Evolutionary conservation across 1,140 invertebrate species (phyloP).

Genomic region (fruit fly (Drosophila melanogaster)): Release_6_plus_ISO1_MT NT_037436.4:5479501-5480000

Average conservation of each 20-base stretch:
- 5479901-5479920: too few relatives aligned
- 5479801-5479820: background rate
- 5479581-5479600: slow-evolving; percentile 23
- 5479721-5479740: slow-evolving; percentile 18
- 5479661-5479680: slow-evolving; percentile 31
- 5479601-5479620: slow-evolving; percentile 20
- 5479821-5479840: background rate
- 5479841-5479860: slow-evolving; percentile 24
- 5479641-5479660: slow-evolving; percentile 6
- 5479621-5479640: background rate
- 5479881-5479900: too few relatives aligned
- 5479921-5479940: background rate
- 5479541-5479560: background rate
- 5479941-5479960: too few relatives aligned
- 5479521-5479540: slow-evolving; percentile 7
- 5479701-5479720: slow-evolving; percentile 33
- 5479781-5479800: slow-evolving; percentile 1
- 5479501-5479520: slow-evolving; percentile 12
- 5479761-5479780: slow-evolving; percentile 9
- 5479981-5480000: background rate
- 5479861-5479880: background rate
- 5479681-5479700: slow-evolving; percentile 46
- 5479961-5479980: background rate
- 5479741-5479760: slow-evolving; percentile 4
- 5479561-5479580: slow-evolving; percentile 32